Base-by-base conservation (phyloP, 2,797 vertebrate genomes). In the Zalophus californianus region DNA sequence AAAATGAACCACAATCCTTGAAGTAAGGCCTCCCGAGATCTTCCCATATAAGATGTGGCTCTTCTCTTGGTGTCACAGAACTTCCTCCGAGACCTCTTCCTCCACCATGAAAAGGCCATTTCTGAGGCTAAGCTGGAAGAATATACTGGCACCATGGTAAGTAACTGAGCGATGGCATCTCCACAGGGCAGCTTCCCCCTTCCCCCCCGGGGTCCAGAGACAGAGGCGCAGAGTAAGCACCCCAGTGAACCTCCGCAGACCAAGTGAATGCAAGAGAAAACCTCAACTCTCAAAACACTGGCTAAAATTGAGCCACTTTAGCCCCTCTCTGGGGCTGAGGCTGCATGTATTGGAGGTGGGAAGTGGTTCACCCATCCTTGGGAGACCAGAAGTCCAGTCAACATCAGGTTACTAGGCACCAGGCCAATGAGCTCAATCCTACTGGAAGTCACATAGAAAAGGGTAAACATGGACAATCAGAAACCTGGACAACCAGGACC, bases 141-240 rank as follows among this genome's bases (percentile, higher is more conserved):
- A 87, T 99, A 99, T 94, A 99, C 99, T 0, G 99, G 99, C 91
- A 97, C 99, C 64, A 99, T 99, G 99, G 99, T 99, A 99, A 98
- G 97, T 96, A 16, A 9, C 2, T 0, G 35, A 32, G 7, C 7
- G 7, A 29, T 0, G 21, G 1, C 0, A 16, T 15, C 58, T 79
- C 20, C 15, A 1, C 0, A 2, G 20, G 41, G 9, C 25, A 41
- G 20, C 41, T 9, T 16, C 44, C 70, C 38, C 44, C 0, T 8
- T 15, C 64, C 27, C 8, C 41, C 0, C 16, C 3, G 0, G 25
- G 32, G 14, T 23, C 52, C 93, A 35, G 89, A 92, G 70, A 54
- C 25, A 29, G 54, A 14, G 41, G 16, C 2, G n/a, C 38, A 52
- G 29, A 25, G 38, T 20, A 41, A 29, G 21, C 35, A 7, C 14